These are phyloP conservation scores for Pogonomyrmex barbatus DNA, from an alignment of 1,140 invertebrate species.

Conservation along the genomic window DNA sequence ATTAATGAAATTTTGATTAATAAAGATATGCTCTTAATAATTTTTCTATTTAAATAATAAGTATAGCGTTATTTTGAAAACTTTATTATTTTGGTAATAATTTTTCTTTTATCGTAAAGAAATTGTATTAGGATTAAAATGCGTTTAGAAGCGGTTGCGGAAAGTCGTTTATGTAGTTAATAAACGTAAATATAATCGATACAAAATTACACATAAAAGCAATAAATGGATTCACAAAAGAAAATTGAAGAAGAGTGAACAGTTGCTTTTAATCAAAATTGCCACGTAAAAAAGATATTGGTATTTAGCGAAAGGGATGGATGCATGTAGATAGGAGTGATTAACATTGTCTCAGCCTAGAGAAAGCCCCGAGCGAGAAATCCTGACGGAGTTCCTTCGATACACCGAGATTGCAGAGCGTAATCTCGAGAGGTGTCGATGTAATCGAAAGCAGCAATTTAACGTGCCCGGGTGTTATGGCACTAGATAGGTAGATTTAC, in stretches of 20 bases:
- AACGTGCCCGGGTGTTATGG: conserved; percentile 57
- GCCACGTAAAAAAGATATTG: conserved; percentile 68
- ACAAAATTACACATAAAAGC: background rate
- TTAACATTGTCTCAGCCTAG: conserved; percentile 6
- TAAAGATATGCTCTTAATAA: background rate
- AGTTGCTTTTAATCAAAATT: conserved; percentile 68
- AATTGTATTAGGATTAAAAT: background rate
- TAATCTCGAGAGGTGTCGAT: conserved; percentile 45
- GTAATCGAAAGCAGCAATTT: conserved; percentile 64
- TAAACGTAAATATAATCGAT: background rate
- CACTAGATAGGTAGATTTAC: conserved; percentile 33
- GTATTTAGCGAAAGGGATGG: background rate
- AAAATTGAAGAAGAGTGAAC: conserved; percentile 31
- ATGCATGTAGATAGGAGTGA: background rate
- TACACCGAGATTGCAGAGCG: conserved; percentile 23
- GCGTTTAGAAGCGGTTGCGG: background rate
- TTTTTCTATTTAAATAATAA: conserved; percentile 5
- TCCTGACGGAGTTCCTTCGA: conserved; percentile 24
- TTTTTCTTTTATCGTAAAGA: background rate
- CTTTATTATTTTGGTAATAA: background rate
- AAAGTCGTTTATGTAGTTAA: background rate
- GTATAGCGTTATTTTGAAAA: background rate
- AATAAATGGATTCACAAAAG: background rate
- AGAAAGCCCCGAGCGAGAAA: conserved; percentile 12
- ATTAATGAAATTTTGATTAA: background rate